These are phyloP conservation scores for Malurus melanocephalus DNA, from an alignment of 2,113 vertebrate species.

Conservation along the genomic window DNA sequence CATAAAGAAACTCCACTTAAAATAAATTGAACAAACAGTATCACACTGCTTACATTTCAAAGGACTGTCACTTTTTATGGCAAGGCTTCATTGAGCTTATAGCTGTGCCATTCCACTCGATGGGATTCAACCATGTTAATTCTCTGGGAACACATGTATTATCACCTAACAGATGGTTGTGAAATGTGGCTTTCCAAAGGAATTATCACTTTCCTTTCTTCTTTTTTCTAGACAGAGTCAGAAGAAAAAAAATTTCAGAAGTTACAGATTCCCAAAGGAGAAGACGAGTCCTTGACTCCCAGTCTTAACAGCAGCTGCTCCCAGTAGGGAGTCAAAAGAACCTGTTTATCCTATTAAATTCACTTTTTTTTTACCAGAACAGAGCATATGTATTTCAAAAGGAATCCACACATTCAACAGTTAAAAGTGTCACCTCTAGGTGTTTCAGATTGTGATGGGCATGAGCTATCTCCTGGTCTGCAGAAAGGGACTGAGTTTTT, in stretches of 20 bases:
- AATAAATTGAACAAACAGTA: background rate
- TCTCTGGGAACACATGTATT: conserved; percentile 24
- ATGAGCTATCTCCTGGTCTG: background rate
- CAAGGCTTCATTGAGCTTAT: background rate
- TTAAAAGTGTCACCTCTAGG: background rate
- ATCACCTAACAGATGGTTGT: conserved; percentile 40
- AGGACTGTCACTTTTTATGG: background rate
- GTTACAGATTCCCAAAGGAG: background rate
- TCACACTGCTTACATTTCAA: background rate
- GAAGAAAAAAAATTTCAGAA: background rate
- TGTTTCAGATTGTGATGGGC: background rate
- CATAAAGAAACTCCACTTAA: background rate
- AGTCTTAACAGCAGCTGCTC: background rate
- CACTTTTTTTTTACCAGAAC: background rate
- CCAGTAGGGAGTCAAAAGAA: background rate
- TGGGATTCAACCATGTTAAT: background rate
- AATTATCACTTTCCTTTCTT: conserved; percentile 37
- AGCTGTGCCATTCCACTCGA: background rate
- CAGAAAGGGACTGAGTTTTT: background rate
- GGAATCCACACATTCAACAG: background rate
- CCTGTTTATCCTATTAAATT: background rate
- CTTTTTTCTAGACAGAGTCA: background rate
- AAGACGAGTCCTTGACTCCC: background rate
- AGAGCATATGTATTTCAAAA: background rate
- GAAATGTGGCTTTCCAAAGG: conserved; percentile 42